Evolutionary conservation across 2,888 invertebrate species (phyloP).

Genomic region (Folsomia candida): DNA sequence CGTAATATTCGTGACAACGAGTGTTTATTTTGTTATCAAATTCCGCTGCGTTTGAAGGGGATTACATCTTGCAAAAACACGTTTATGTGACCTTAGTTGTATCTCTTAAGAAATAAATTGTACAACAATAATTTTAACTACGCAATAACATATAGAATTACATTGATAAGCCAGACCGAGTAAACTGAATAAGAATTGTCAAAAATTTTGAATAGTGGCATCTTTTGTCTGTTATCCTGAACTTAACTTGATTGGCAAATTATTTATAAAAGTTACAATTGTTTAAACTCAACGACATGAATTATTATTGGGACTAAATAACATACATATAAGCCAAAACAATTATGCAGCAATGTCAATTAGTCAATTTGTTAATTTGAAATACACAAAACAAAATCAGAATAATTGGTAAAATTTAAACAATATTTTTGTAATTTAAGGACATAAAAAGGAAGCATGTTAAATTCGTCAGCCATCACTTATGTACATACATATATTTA

Average conservation of each 20-base stretch:
- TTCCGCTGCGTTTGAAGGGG: slow-evolving; percentile 44
- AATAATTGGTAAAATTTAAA: neutral
- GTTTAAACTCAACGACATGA: neutral
- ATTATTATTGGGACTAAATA: neutral
- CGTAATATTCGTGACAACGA: neutral
- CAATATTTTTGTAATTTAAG: neutral
- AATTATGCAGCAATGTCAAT: neutral
- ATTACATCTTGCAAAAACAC: slow-evolving; percentile 42
- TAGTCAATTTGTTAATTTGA: neutral
- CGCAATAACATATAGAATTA: no score
- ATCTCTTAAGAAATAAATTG: no score
- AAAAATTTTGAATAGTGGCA: no score
- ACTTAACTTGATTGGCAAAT: no score
- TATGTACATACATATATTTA: no score
- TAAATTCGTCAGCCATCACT: neutral
- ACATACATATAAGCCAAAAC: neutral
- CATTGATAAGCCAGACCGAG: no score
- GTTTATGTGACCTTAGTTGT: neutral
- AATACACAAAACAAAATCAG: neutral
- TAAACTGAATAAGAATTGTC: neutral
- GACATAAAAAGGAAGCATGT: no score
- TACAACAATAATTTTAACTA: no score
- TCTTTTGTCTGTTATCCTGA: no score
- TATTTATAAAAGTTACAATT: no score
- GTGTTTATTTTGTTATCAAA: slow-evolving; percentile 41